Base-by-base conservation (phyloP, 2,113 vertebrate species). In the Siphamia tubifer region DNA sequence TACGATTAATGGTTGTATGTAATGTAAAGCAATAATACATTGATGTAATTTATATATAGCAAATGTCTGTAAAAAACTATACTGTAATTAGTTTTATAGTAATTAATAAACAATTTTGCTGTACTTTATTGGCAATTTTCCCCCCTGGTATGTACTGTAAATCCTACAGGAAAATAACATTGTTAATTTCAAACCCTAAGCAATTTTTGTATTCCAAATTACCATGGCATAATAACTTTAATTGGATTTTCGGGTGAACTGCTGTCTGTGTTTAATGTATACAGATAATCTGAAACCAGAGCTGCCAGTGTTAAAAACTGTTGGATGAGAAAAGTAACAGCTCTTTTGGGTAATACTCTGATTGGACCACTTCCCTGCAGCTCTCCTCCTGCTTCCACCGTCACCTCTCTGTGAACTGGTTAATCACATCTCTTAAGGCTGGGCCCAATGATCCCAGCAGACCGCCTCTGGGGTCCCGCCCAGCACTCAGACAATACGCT, bases 391-490 rank as follows among this genome's bases (percentile, higher is more conserved):
- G 55, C 45, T 34, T 68, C 56, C 55, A 40, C 28, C 42, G 39
- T 86, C 71, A 84, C 77, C 75, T 80, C 67, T 49, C 49, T 66
- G 62, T 82, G 74, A 88, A 84, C 74, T 79, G 68, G 70, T 68
- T 87, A 87, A 85, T 87, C 74, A 82, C 78, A 73, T 81, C 74
- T 82, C 52, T 67, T 62, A 72, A 81, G 77, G 73, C 69, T 28
- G 6, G 60, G 42, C 70, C 75, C 76, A 71, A 45, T 66, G 68
- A 79, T 68, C 65, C 73, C 58, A 44, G 68, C 42, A 56, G 64
- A 80, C 70, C 52, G 71, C 74, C 82, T 79, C 71, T 48, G 48
- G 77, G 82, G 63, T 68, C 44, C 58, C 69, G 43, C 60, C 48
- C 38, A 31, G 25, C 64, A 69, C 71, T 79, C 48, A 38, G 55